Evolutionary conservation across 2,797 vertebrate genomes (phyloP), one percentile per base, ranked within the genome.

Genomic region (Onychomys torridus): DNA sequence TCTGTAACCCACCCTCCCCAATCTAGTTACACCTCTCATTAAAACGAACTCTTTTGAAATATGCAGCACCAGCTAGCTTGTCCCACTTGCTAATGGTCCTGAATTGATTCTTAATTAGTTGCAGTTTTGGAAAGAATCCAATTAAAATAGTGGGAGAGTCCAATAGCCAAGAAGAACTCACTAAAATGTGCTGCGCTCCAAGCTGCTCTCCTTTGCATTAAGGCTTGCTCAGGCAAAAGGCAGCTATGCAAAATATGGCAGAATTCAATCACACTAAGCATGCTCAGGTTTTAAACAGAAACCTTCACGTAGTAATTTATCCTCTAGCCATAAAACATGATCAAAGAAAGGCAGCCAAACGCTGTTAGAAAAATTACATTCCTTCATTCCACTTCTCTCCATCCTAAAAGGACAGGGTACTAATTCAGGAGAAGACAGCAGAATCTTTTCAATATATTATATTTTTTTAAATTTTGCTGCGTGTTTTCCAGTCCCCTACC

Each of bases 101-200:
- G 98, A 99, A 99, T 99, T 99, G 99, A 99, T 99, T 99, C 99
- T 99, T 99, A 99, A 99, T 99, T 99, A 99, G 99, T 99, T 99
- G 98, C 98, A 99, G 98, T 99, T 99, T 99, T 99, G 99, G 99
- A 99, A 97, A 98, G 98, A 98, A 98, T 99, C 99, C 99, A 99
- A 98, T 99, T 99, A 99, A 99, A 99, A 99, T 87, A 98, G 97
- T 97, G 83, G 91, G 98, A 92, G 90, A 94, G 96, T 98, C 95
- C 97, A 98, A 92, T 32, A 96, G 97, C 90, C 94, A 96, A 93
- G 95, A 96, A 81, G 85, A 97, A 82, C 93, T 19, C 25, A 81
- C 86, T 96, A 89, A 79, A 94, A 93, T 40, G 37, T 57, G 93
- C 40, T 98, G 23, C 37, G 78, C 92, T 94, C 92, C 23, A 92